phyloP scores from a whole-genome alignment of 2,113 vertebrate genomes.

The Saimiri boliviensis region DNA sequence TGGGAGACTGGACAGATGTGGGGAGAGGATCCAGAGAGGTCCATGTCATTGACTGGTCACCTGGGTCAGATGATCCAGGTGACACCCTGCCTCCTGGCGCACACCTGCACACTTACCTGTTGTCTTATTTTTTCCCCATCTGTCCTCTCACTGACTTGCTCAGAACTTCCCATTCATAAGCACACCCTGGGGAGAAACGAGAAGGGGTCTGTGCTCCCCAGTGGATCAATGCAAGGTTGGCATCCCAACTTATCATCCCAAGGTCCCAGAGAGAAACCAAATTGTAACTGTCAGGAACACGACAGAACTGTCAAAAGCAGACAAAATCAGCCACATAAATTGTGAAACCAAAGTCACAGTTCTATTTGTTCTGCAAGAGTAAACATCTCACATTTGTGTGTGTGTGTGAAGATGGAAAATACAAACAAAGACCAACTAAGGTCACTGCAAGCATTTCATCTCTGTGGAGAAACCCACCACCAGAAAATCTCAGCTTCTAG shows the following conservation, averaged over 20 bases:
- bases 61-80: not conserved
- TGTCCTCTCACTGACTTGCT: not conserved
- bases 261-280: slow-evolving; percentile 61
- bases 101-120: rapidly evolving
- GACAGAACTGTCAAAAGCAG: slow-evolving; percentile 74
- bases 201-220: not conserved
- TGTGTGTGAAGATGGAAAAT: slow-evolving; percentile 46
- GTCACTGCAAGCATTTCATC: not conserved
- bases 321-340: slow-evolving; percentile 67
- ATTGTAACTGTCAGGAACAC: slow-evolving; percentile 65
- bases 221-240: slow-evolving; percentile 20
- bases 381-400: slow-evolving; percentile 46
- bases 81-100: not conserved
- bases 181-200: not conserved
- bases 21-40: not conserved
- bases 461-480: not conserved
- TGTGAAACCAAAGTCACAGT: slow-evolving; percentile 72
- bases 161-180: not conserved
- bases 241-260: slow-evolving; percentile 54
- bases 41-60: not conserved
- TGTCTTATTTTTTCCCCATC: not conserved
- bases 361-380: slow-evolving; percentile 72
- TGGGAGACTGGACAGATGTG: not conserved
- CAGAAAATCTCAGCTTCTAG: not conserved
- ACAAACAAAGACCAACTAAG: slow-evolving; percentile 58